Evolutionary conservation across 1,140 invertebrate genomes (phyloP).

Genomic region (Ruditapes philippinarum): DNA sequence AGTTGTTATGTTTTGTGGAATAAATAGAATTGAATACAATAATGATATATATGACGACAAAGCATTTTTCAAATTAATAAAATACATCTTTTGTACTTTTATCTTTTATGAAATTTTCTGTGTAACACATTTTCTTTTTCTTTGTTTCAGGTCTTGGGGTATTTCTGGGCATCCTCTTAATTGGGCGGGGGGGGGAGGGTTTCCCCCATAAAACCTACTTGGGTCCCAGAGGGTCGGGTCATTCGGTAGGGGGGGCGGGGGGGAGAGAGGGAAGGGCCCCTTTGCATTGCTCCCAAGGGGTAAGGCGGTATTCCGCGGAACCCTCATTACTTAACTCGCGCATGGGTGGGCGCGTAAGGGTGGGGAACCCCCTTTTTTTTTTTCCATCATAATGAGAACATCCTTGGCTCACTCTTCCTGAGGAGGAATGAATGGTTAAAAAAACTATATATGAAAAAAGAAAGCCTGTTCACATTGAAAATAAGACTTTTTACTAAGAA

Average conservation of each 20-base stretch:
- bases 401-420: conserved; percentile 10
- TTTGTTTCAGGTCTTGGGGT: conserved; percentile 71
- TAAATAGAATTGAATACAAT: too few species aligned
- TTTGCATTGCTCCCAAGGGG: conserved; percentile 65
- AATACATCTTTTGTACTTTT: too few species aligned
- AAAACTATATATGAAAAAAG: too few species aligned
- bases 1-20: too few species aligned
- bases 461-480: too few species aligned
- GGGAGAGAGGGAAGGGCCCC: conserved; percentile 76
- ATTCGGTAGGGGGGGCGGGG: conserved; percentile 76
- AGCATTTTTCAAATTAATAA: too few species aligned
- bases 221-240: conserved; percentile 58
- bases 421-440: neutral
- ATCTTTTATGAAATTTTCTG: too few species aligned
- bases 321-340: conserved; percentile 60
- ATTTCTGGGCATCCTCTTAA: conserved; percentile 54
- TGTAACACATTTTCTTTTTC: conserved; percentile 50
- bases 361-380: conserved; percentile 73
- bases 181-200: conserved; percentile 59
- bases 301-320: conserved; percentile 59
- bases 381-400: neutral
- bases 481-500: neutral
- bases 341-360: conserved; percentile 79
- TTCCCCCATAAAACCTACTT: conserved; percentile 36
- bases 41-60: too few species aligned